Evolutionary conservation across 2,888 invertebrate genomes (phyloP), one percentile per base, ranked within the genome.

Genomic region (Erebia epiphron): DNA sequence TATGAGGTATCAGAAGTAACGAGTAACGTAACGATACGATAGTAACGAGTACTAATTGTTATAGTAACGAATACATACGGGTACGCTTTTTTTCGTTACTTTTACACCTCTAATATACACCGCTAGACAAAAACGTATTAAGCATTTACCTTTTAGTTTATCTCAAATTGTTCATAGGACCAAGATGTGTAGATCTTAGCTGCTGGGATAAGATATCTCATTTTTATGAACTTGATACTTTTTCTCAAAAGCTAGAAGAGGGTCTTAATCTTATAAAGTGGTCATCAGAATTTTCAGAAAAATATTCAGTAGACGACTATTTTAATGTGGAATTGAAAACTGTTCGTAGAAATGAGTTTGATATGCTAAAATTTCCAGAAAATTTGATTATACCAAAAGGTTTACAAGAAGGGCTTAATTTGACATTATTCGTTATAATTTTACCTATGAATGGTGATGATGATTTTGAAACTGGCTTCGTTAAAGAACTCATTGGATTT

Each of bases 131-230:
- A 89, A 84, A 75, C 85, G 91, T 75, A 76, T 93, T 1, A 84
- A 82, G 60, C 86, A 89, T 76, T 75, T 81, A 49, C 83, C 85
- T 9, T 87, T 91, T 72, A 79, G 76, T 13, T 79, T 92, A 1
- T 82, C 86, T 67, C 86, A 86, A 91, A 75, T 72, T 92, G 49
- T 93, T 88, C 75, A 76, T 93, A 26, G 92, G 92, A 11, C 92
- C 92, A 50, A 79, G 76, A n/a, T 92, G 92, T 75, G 69, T 76
- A 52, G 63, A 71, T 8, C 72, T 74, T 14, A 75, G 79, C 63
- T 92, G 92, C 73, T 90, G 87, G 86, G 65, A 82, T 49, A 71
- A 83, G 43, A 85, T 83, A 76, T 73, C 79, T 0, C 82, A 79
- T 35, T 93, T 89, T 77, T 91, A 83, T 76, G 88, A 91, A 78